These are phyloP conservation scores for Galerucella calmariensis DNA, from an alignment of 2,888 invertebrate species.

Conservation along the genomic window DNA sequence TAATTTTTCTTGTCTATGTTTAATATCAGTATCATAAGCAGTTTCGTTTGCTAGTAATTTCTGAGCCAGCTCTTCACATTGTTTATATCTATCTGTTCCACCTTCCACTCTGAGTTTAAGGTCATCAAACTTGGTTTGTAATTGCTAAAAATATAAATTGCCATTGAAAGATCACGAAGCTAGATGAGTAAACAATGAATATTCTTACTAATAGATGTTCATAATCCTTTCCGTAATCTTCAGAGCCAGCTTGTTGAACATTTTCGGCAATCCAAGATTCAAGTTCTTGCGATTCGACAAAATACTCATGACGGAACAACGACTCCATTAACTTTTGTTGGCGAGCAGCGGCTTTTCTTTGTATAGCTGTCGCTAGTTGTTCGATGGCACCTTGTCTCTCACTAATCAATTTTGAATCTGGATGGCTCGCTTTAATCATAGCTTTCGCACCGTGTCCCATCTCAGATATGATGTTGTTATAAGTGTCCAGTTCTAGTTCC, in stretches of 20 bases:
- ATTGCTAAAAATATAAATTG: slow-evolving; percentile 67
- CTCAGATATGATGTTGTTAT: slow-evolving; percentile 90
- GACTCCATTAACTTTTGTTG: slow-evolving; percentile 92
- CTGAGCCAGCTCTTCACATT: slow-evolving; percentile 90
- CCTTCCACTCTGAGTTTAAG: slow-evolving; percentile 91
- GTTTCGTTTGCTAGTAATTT: slow-evolving; percentile 87
- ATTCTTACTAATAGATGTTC: slow-evolving; percentile 81
- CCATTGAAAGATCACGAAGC: slow-evolving; percentile 11
- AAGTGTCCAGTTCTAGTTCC: slow-evolving; percentile 90
- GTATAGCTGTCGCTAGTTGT: slow-evolving; percentile 82
- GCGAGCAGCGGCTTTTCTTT: slow-evolving; percentile 81
- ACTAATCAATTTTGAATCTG: slow-evolving; percentile 83
- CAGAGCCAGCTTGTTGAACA: slow-evolving; percentile 86
- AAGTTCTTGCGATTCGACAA: slow-evolving; percentile 88
- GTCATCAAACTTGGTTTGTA: slow-evolving; percentile 93
- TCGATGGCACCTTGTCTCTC: slow-evolving; percentile 80
- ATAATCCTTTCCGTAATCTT: slow-evolving; percentile 95
- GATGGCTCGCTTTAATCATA: slow-evolving; percentile 84
- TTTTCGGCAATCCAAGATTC: slow-evolving; percentile 95
- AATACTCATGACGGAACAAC: slow-evolving; percentile 88
- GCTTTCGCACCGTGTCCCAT: slow-evolving; percentile 89
- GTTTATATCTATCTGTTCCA: slow-evolving; percentile 89
- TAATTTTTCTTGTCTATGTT: slow-evolving; percentile 86
- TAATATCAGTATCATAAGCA: slow-evolving; percentile 86
- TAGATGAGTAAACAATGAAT: not conserved